Conservation (phyloP, 2,888 invertebrate genomes). For the Reticulitermes lucifugus region DNA sequence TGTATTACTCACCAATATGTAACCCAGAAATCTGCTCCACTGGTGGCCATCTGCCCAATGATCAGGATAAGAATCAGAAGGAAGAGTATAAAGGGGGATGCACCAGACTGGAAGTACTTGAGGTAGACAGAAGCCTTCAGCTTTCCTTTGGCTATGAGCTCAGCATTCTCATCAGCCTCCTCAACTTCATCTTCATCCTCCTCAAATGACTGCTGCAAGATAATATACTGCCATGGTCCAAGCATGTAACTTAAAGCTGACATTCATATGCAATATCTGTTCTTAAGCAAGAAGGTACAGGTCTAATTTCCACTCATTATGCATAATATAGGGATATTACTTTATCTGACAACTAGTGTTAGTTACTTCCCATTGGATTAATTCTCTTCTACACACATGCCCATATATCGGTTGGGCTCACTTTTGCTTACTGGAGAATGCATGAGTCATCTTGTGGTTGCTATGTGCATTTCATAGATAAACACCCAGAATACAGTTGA, state of each 20-base stretch:
- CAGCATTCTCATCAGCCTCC: slow-evolving; percentile 72
- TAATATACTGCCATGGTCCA: neutral
- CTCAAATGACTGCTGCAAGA: slow-evolving; percentile 23
- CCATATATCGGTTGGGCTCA: no score
- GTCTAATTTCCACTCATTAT: no score
- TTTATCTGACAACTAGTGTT: no score
- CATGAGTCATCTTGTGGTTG: no score
- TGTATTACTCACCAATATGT: slow-evolving; percentile 73
- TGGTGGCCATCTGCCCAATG: slow-evolving; percentile 76
- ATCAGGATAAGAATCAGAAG: slow-evolving; percentile 70
- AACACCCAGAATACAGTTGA: no score
- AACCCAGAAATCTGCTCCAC: slow-evolving; percentile 82
- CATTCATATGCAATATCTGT: no score
- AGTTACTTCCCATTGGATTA: no score
- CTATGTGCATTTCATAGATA: no score
- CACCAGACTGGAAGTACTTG: slow-evolving; percentile 79
- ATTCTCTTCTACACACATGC: no score
- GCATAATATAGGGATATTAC: no score
- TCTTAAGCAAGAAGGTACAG: no score
- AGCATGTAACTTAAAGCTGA: neutral
- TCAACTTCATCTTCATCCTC: slow-evolving; percentile 58
- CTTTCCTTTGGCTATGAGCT: slow-evolving; percentile 74
- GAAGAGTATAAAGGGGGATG: slow-evolving; percentile 68
- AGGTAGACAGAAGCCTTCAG: slow-evolving; percentile 71
- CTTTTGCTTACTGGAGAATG: no score